Conservation (phyloP, 2,888 invertebrate genomes). For the Melinopterus prodromus region DNA sequence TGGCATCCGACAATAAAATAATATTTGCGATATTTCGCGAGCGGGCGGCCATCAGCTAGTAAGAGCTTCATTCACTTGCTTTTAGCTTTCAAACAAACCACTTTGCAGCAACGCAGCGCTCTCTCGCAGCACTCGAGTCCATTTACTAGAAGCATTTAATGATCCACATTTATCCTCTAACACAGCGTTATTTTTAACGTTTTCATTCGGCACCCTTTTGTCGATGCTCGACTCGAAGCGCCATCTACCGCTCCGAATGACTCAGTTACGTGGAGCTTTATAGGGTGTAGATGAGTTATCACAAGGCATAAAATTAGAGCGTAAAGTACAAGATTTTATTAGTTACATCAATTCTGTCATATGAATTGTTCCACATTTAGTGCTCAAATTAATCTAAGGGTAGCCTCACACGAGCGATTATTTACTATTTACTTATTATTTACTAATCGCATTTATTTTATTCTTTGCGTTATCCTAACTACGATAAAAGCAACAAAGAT, state of each 20-base stretch:
- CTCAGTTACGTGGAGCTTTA: background rate
- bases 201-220: constrained; percentile 37
- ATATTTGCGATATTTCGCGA: constrained; percentile 45
- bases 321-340: background rate
- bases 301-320: no score
- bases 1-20: constrained; percentile 36
- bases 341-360: no score
- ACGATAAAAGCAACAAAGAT: no score
- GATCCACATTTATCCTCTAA: constrained; percentile 50
- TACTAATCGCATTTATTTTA: background rate
- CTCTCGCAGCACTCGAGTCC: constrained; percentile 51
- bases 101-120: constrained; percentile 49
- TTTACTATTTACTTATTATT: no score
- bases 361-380: no score
- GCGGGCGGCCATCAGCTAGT: constrained; percentile 49
- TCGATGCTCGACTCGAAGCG: background rate
- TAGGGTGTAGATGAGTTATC: no score
- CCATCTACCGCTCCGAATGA: background rate
- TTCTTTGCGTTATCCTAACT: background rate
- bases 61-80: constrained; percentile 55
- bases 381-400: no score
- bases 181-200: constrained; percentile 50
- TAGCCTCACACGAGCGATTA: no score
- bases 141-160: constrained; percentile 56
- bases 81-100: constrained; percentile 56